Conservation (phyloP, 2,113 vertebrate species). For the Phyllostomus discolor region DNA sequence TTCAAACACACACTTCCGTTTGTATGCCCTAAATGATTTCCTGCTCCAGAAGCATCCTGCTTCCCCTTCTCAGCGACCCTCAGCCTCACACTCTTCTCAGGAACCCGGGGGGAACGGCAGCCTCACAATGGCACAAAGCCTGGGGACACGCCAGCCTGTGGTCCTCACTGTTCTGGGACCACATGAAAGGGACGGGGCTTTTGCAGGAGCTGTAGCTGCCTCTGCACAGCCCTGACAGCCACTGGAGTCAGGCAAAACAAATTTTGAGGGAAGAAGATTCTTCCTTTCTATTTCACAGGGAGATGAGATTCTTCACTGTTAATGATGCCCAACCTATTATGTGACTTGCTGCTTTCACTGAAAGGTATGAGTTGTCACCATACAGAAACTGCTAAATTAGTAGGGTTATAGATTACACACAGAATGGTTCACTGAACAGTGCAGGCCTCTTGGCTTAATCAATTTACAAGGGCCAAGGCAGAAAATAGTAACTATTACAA, state of each 20-base stretch:
- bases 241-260: not conserved
- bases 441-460: not conserved
- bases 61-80: not conserved
- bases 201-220: not conserved
- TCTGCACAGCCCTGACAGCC: not conserved
- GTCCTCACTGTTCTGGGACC: not conserved
- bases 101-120: not conserved
- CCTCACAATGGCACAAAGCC: not conserved
- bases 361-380: not conserved
- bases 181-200: fast-evolving
- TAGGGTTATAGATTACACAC: not conserved
- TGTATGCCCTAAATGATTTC: not conserved
- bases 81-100: not conserved
- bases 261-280: not conserved
- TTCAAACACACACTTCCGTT: not conserved
- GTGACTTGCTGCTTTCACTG: not conserved
- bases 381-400: not conserved
- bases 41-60: not conserved
- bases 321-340: not conserved
- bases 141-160: not conserved
- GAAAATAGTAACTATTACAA: not conserved
- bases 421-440: not conserved
- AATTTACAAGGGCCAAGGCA: not conserved
- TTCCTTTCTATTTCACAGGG: not conserved
- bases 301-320: not conserved